A percentile compares a stretch with the other conserved stretches of the same genome.
phyloP scores from a whole-genome alignment of 2,888 invertebrate genomes.

The Drosophila emarginata region DNA sequence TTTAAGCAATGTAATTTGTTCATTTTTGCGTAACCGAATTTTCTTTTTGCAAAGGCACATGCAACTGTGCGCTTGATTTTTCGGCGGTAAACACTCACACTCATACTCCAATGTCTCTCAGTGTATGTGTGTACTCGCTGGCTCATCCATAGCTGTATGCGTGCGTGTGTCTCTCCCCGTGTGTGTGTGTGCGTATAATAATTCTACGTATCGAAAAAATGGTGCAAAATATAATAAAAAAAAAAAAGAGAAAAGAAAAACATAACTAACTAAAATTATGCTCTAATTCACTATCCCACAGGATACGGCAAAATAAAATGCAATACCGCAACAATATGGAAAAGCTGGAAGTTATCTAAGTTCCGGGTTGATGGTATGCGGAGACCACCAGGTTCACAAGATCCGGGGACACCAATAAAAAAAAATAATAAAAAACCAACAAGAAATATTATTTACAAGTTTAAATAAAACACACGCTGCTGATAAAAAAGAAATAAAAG shows the following conservation, averaged over 20 bases:
- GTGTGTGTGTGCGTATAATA: slow-evolving; percentile 68
- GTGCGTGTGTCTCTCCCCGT: slow-evolving; percentile 41
- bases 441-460: slow-evolving; percentile 23
- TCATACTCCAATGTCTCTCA: slow-evolving; percentile 66
- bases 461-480: slow-evolving; percentile 23
- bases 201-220: slow-evolving; percentile 80
- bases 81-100: slow-evolving; percentile 78
- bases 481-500: slow-evolving; percentile 50
- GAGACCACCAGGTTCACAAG: slow-evolving; percentile 19
- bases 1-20: not conserved
- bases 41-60: slow-evolving; percentile 60
- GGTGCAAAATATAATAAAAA: slow-evolving; percentile 79
- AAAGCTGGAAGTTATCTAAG: slow-evolving; percentile 46
- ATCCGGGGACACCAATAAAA: slow-evolving; percentile 23
- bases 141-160: slow-evolving; percentile 58
- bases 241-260: slow-evolving; percentile 51
- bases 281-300: slow-evolving; percentile 56
- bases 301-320: slow-evolving; percentile 57
- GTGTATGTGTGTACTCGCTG: slow-evolving; percentile 47
- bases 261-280: slow-evolving; percentile 66
- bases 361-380: slow-evolving; percentile 26
- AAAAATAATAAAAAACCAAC: slow-evolving; percentile 13
- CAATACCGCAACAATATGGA: slow-evolving; percentile 49
- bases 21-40: slow-evolving; percentile 67
- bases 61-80: slow-evolving; percentile 77